Base-by-base conservation (phyloP, 2,888 invertebrate species). In the Drosophila parthenogenetica region DNA sequence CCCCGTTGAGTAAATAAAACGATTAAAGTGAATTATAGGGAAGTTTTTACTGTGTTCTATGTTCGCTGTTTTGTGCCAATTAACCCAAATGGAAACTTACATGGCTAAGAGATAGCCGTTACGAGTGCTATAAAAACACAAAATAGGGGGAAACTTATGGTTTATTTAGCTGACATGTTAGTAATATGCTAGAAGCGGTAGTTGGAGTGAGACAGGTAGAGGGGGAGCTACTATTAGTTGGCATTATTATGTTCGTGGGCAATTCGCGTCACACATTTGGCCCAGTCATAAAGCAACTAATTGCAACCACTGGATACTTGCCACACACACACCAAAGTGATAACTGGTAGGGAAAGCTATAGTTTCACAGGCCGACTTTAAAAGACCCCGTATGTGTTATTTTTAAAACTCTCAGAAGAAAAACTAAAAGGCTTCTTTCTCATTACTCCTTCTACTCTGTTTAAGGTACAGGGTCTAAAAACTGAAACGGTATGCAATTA, bases 401-500 rank as follows among this genome's bases (percentile, higher is more conserved):
- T 5, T 22, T 22, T 5, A 5, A 22, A 22, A 22, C 22, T 4
- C 32, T 8, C 0, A 10, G 11, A 32, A 32, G 2, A 3, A 3
- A 22, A 3, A 22, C 29, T 29, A 4, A 29, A 1, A 29, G 29
- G 2, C 13, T 25, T 25, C 25, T 8, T 8, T 2, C 8, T 29
- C 2, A 8, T 0, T 2, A 8, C 29, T 1, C 29, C 8, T 8
- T 29, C 8, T 2, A 8, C 2, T 8, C 29, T 8, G 8, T 8
- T 29, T 5, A 29, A 29, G 8, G 2, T 35, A 35, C 35, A 35
- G 35, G 35, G 35, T 13, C 13, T 35, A 35, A 49, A 74, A 69
- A 68, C 55, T 17, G 53, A 69, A 79, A 61, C 58, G 58, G 69
- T 69, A 50, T 50, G 75, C 75, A 75, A 79, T 75, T 75, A 75